phyloP scores from a whole-genome alignment of 2,797 vertebrate genomes.

The Sebastes cheni region DNA sequence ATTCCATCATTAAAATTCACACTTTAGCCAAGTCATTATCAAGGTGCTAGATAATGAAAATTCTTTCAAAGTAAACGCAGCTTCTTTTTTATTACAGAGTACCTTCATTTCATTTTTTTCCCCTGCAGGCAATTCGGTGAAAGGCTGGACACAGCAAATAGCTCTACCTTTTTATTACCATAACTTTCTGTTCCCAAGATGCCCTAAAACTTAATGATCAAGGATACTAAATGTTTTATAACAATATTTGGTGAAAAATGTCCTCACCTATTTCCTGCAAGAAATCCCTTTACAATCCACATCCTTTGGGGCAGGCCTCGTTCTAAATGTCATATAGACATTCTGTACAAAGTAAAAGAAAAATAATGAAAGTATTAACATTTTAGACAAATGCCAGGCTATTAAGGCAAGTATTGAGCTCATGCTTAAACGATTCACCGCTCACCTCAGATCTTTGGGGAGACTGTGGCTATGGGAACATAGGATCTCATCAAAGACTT shows the following conservation, averaged over 20 bases:
- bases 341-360: neutral
- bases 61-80: neutral
- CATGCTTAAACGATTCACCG: neutral
- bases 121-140: neutral
- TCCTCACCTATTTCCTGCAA: neutral
- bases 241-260: neutral
- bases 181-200: neutral
- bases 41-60: neutral
- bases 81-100: neutral
- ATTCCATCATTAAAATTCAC: neutral
- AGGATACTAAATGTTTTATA: slow-evolving; percentile 1
- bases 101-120: neutral
- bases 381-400: neutral
- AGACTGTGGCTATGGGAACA: neutral
- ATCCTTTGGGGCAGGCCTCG: neutral
- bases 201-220: neutral
- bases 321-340: neutral
- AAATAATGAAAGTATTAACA: neutral
- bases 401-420: neutral
- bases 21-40: neutral
- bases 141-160: neutral
- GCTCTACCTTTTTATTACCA: neutral
- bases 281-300: neutral
- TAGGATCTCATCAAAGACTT: neutral
- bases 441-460: neutral